A percentile compares a stretch with the other conserved stretches of the same genome.
These are phyloP conservation scores for Nibea albiflora DNA, from an alignment of 2,113 vertebrate species.

Conservation along the genomic window DNA sequence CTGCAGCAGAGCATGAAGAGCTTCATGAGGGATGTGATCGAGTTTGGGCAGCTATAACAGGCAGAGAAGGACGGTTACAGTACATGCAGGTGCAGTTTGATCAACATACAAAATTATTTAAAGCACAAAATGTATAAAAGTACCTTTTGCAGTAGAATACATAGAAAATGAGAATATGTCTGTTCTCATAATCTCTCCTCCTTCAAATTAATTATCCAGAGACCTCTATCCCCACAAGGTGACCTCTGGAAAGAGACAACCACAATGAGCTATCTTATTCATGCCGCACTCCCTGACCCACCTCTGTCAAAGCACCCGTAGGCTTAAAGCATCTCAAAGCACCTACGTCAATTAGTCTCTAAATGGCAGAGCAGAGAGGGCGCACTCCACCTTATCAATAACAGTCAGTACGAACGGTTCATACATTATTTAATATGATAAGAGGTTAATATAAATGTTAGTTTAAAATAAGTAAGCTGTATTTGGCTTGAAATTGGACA, in stretches of 20 bases:
- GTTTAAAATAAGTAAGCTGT: not conserved
- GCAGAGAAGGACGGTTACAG: not conserved
- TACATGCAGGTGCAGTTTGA: not conserved
- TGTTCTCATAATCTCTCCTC: not conserved
- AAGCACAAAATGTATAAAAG: not conserved
- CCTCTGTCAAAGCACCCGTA: not conserved
- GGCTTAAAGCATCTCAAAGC: constrained; percentile 42
- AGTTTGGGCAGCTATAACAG: not conserved
- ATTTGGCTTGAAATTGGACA: not conserved
- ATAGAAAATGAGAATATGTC: not conserved
- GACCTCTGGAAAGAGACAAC: not conserved
- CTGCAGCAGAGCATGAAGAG: constrained; percentile 3
- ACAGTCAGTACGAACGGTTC: not conserved
- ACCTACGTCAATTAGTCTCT: constrained; percentile 13
- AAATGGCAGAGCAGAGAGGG: not conserved
- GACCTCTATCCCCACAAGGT: constrained; percentile 5
- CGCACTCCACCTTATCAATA: not conserved
- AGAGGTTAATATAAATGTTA: too few species aligned
- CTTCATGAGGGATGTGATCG: not conserved
- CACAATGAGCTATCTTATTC: constrained; percentile 34
- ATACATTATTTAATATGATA: not conserved
- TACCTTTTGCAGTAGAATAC: not conserved
- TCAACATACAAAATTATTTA: not conserved
- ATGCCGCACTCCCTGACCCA: constrained; percentile 17
- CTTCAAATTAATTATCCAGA: constrained; percentile 36